phyloP scores from a whole-genome alignment of 2,888 invertebrate species.

The Rhamnusium bicolor region DNA sequence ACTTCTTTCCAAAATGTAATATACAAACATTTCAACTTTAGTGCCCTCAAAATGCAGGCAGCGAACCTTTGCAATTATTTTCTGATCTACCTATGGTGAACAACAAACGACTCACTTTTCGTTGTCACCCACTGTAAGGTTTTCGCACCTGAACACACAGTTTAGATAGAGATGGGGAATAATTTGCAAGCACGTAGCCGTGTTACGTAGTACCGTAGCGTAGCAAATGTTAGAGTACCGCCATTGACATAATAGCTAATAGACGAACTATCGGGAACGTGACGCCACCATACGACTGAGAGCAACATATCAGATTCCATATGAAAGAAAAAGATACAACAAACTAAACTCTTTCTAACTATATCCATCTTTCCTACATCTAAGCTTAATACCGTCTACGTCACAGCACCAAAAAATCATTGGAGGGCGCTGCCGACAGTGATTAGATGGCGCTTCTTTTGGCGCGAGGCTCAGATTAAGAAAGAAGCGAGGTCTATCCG shows the following conservation, averaged over 20 bases:
- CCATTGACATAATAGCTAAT: neutral
- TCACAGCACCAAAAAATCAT: too few relatives aligned
- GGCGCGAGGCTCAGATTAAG: too few relatives aligned
- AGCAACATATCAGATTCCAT: too few relatives aligned
- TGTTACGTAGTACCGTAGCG: neutral
- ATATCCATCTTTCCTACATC: too few relatives aligned
- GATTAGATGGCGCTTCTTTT: too few relatives aligned
- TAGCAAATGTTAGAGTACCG: neutral
- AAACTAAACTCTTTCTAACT: too few relatives aligned
- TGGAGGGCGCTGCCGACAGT: too few relatives aligned
- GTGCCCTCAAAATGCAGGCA: constrained; percentile 65
- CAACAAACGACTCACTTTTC: constrained; percentile 36
- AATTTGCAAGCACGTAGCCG: neutral
- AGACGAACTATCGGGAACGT: neutral
- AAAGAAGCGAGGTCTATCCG: too few relatives aligned
- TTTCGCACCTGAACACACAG: constrained; percentile 19
- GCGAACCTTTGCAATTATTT: constrained; percentile 61
- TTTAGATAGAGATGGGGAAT: constrained; percentile 34
- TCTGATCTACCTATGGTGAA: constrained; percentile 42
- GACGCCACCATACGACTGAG: too few relatives aligned
- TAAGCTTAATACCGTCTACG: too few relatives aligned
- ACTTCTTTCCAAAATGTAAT: constrained; percentile 47
- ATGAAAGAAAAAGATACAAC: too few relatives aligned
- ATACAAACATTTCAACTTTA: constrained; percentile 59
- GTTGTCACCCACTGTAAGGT: constrained; percentile 28